phyloP scores from a whole-genome alignment of 2,113 vertebrate genomes.

The Elgaria multicarinata region DNA sequence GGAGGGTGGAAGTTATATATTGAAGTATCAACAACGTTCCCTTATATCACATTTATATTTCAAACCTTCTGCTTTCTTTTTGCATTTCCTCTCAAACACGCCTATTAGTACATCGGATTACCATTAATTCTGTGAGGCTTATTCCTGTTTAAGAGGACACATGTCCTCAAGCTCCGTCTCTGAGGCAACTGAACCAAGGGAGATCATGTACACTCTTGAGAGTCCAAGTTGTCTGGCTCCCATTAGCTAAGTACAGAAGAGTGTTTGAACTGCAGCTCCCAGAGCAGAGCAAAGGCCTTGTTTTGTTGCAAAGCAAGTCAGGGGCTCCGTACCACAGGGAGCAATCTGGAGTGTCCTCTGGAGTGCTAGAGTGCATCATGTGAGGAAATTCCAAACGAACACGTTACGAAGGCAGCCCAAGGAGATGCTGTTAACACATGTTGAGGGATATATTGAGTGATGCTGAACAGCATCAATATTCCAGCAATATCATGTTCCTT shows the following conservation, averaged over 20 bases:
- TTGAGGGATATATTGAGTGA: constrained; percentile 11
- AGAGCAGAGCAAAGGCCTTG: constrained; percentile 15
- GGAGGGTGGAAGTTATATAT: background rate
- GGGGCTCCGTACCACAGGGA: background rate
- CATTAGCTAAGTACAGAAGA: background rate
- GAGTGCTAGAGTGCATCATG: accelerated
- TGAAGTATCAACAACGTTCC: background rate
- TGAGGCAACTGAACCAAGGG: constrained; percentile 23
- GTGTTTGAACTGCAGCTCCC: constrained; percentile 24
- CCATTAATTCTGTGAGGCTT: background rate
- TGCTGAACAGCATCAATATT: background rate
- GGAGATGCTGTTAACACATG: background rate
- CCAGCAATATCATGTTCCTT: background rate
- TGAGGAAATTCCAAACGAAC: constrained; percentile 6
- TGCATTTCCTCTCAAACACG: constrained; percentile 7
- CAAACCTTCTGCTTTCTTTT: background rate
- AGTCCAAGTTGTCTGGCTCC: constrained; percentile 18
- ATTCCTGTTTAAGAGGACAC: background rate
- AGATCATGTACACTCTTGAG: constrained; percentile 22
- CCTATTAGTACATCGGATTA: background rate
- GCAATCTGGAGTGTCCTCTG: background rate
- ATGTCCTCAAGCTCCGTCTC: background rate
- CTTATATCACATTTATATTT: background rate
- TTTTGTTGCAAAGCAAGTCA: constrained; percentile 36
- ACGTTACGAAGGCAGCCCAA: background rate